phyloP scores from a whole-genome alignment of 2,888 invertebrate genomes.

The Tipula lateralis region DNA sequence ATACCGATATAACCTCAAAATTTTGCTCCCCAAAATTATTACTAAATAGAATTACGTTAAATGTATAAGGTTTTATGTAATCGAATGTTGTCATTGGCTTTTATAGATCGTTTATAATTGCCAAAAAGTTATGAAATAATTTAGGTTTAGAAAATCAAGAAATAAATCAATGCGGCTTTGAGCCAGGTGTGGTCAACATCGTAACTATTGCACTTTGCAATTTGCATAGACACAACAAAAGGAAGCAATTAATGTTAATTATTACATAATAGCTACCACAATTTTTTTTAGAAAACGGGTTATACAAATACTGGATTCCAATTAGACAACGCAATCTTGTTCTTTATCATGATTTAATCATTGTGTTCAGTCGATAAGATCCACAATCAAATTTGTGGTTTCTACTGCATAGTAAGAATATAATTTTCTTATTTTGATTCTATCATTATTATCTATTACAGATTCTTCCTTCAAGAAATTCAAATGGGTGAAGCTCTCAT shows the following conservation, averaged over 20 bases:
- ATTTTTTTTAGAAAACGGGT: no score
- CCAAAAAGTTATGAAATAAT: neutral
- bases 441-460: constrained; percentile 38
- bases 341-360: no score
- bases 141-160: neutral
- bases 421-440: no score
- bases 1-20: neutral
- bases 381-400: no score
- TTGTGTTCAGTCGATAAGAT: no score
- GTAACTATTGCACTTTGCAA: neutral
- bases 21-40: no score
- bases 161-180: neutral
- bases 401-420: no score
- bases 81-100: neutral
- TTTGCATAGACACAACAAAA: no score
- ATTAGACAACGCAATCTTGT: no score
- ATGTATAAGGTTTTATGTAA: neutral
- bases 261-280: no score
- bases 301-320: neutral
- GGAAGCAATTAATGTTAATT: no score
- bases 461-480: constrained; percentile 64
- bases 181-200: neutral
- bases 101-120: neutral
- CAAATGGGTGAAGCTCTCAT: constrained; percentile 91
- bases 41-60: neutral